Percentiles rank a stretch among this genome's conserved stretches.
Conservation (phyloP, 53 echinoderm and acorn worm genomes). For the Mesocentrotus franciscanus region DNA sequence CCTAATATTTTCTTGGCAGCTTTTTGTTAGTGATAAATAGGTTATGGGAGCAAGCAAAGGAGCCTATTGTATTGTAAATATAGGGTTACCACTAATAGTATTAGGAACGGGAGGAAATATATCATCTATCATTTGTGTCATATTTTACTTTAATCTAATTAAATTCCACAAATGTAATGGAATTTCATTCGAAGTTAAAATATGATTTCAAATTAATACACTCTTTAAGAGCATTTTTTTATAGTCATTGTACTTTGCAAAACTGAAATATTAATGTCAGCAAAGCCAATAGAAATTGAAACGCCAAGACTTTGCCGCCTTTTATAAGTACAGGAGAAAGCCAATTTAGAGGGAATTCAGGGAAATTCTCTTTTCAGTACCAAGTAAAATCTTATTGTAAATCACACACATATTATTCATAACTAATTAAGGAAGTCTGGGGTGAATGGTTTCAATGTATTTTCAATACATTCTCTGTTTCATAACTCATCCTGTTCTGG, state of each 20-base stretch:
- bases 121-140: no score
- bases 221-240: no score
- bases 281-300: no score
- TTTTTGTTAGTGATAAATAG: neutral
- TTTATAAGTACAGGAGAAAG: neutral
- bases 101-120: no score
- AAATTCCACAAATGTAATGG: no score
- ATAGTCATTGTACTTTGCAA: no score
- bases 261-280: no score
- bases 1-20: neutral
- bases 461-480: neutral
- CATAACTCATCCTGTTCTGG: neutral
- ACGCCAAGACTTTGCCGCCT: no score
- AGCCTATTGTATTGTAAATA: neutral
- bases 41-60: neutral
- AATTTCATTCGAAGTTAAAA: no score
- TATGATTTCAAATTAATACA: no score
- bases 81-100: neutral
- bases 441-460: neutral
- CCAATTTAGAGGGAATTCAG: neutral
- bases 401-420: neutral
- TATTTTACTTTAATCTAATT: no score
- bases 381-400: neutral
- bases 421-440: neutral
- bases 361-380: neutral